Evolutionary conservation across 2,113 vertebrate genomes (phyloP).

Genomic region (Zapus hudsonius): DNA sequence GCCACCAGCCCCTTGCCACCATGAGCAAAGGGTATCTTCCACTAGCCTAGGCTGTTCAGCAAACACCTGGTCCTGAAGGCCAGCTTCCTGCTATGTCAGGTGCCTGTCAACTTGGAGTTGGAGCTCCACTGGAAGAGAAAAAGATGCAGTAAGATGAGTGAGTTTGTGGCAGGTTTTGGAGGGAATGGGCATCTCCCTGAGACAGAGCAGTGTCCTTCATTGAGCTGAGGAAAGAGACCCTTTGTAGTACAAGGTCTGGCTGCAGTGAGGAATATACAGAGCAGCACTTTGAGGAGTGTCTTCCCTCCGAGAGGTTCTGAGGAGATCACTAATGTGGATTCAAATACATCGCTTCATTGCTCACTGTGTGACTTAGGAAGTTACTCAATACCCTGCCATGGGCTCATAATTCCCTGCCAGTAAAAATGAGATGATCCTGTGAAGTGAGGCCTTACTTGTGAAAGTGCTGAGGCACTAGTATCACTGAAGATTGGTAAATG

Average conservation of each 20-base stretch:
- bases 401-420: constrained; percentile 12
- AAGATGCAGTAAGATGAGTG: not conserved
- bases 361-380: not conserved
- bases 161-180: not conserved
- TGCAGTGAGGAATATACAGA: not conserved
- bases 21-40: constrained; percentile 59
- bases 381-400: not conserved
- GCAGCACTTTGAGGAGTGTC: not conserved
- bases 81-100: not conserved
- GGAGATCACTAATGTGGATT: not conserved
- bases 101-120: not conserved
- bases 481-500: not conserved
- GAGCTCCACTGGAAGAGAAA: not conserved
- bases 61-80: constrained; percentile 67
- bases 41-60: constrained; percentile 78
- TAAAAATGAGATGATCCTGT: not conserved
- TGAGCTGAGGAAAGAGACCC: too few species aligned
- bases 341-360: not conserved
- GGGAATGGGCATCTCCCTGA: not conserved
- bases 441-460: not conserved
- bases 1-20: constrained; percentile 31
- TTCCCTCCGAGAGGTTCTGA: not conserved
- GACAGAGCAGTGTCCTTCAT: not conserved
- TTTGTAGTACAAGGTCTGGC: not conserved
- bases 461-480: not conserved